Conservation (phyloP, 2,888 invertebrate genomes). For the Coleophora flavipennella region DNA sequence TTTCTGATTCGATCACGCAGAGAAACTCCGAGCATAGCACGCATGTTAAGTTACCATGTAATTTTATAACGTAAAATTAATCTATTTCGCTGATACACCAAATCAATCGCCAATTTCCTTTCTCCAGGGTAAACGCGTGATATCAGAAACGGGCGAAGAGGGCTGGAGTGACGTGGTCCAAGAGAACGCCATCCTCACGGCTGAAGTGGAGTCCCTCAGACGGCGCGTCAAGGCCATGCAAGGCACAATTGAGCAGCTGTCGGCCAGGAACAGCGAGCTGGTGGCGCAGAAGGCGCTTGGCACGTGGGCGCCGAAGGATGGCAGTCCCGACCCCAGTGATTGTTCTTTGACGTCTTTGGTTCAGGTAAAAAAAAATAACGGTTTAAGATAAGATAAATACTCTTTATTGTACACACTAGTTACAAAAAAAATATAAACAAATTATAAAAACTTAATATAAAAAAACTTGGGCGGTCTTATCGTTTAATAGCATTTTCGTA, state of each 20-base stretch:
- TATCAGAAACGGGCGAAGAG: slow-evolving; percentile 89
- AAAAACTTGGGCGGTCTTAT: too few species aligned
- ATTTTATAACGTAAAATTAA: too few species aligned
- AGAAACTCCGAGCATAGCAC: too few species aligned
- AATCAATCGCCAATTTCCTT: background rate
- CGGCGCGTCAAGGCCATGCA: slow-evolving; percentile 95
- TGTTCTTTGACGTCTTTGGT: slow-evolving; percentile 57
- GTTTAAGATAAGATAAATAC: too few species aligned
- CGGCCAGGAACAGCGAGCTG: slow-evolving; percentile 85
- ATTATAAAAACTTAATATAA: too few species aligned
- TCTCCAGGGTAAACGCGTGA: slow-evolving; percentile 85
- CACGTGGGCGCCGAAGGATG: slow-evolving; percentile 70
- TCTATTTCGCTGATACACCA: too few species aligned
- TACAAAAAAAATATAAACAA: too few species aligned
- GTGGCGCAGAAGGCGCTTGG: slow-evolving; percentile 83
- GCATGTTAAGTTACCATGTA: too few species aligned
- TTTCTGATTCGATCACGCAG: too few species aligned
- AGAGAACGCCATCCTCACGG: slow-evolving; percentile 93
- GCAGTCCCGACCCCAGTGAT: slow-evolving; percentile 47
- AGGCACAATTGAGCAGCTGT: slow-evolving; percentile 91
- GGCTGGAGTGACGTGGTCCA: slow-evolving; percentile 95
- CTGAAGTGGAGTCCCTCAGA: slow-evolving; percentile 89
- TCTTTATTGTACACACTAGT: too few species aligned
- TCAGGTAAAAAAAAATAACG: slow-evolving; percentile 69
- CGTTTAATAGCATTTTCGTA: too few species aligned